Evolutionary conservation across 1,140 invertebrate genomes (phyloP).

Genomic region (Danaus melanippus): DNA sequence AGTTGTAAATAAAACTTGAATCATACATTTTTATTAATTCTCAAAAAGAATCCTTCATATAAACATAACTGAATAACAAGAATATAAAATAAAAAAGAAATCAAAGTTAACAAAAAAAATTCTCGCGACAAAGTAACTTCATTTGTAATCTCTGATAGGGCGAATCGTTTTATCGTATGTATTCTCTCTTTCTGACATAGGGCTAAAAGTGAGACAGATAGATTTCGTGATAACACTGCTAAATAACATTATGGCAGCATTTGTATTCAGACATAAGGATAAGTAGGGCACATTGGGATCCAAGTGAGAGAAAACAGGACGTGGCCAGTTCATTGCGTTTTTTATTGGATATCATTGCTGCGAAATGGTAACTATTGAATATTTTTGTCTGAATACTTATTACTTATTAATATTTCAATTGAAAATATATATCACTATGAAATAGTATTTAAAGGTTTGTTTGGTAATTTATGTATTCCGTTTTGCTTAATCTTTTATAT

Average conservation of each 20-base stretch:
- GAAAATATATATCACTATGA: too few relatives aligned
- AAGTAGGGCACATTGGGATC: constrained; percentile 38
- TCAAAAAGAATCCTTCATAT: too few relatives aligned
- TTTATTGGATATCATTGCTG: constrained; percentile 5
- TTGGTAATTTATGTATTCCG: too few relatives aligned
- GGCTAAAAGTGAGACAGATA: constrained; percentile 22
- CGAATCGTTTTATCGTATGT: constrained; percentile 22
- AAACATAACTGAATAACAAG: too few relatives aligned
- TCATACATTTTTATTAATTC: too few relatives aligned
- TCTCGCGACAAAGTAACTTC: constrained; percentile 2
- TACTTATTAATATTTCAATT: too few relatives aligned
- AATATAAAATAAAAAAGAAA: too few relatives aligned
- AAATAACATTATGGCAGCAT: constrained; percentile 38
- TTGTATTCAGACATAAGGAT: constrained; percentile 41
- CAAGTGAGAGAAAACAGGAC: constrained; percentile 14
- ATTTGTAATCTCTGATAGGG: constrained; percentile 27
- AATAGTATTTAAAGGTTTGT: too few relatives aligned
- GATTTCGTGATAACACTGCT: constrained; percentile 33
- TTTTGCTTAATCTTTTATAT: too few relatives aligned
- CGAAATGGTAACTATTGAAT: constrained; percentile 24
- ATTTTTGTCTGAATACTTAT: constrained; percentile 3
- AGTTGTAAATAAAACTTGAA: too few relatives aligned
- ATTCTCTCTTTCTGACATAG: constrained; percentile 25
- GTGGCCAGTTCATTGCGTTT: constrained; percentile 1
- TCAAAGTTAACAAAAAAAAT: too few relatives aligned